These are phyloP conservation scores for Xestia c-nigrum DNA, from an alignment of 2,888 invertebrate genomes.

Conservation along the genomic window DNA sequence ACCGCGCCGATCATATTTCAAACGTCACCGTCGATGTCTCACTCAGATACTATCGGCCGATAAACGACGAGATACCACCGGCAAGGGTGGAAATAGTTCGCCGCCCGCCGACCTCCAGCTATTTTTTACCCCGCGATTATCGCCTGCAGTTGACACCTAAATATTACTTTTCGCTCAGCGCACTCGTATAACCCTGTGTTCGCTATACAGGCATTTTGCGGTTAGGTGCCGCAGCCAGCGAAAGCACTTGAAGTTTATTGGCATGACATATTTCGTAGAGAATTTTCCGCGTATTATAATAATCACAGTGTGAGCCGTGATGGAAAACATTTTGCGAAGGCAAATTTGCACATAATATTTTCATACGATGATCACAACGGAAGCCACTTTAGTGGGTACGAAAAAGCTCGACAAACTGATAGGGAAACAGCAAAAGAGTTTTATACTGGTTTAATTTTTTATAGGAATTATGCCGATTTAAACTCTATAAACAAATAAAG, in stretches of 20 bases:
- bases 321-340: conserved; percentile 59
- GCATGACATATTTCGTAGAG: conserved; percentile 79
- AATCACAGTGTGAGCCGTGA: conserved; percentile 70
- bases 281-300: conserved; percentile 73
- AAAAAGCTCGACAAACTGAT: conserved; percentile 21
- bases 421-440: conserved; percentile 11
- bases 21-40: conserved; percentile 90
- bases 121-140: conserved; percentile 90
- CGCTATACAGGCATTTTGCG: conserved; percentile 83
- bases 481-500: conserved; percentile 51
- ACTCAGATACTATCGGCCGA: conserved; percentile 90
- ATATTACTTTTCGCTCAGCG: conserved; percentile 87
- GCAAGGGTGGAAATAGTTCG: conserved; percentile 88
- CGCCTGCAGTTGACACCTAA: conserved; percentile 90
- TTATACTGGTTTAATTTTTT: not conserved
- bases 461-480: conserved; percentile 15
- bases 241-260: conserved; percentile 86
- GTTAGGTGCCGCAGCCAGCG: conserved; percentile 73
- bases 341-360: conserved; percentile 60
- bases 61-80: conserved; percentile 86
- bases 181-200: conserved; percentile 72
- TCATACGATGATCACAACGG: conserved; percentile 53
- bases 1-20: conserved; percentile 90
- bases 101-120: conserved; percentile 76
- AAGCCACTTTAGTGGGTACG: conserved; percentile 40